Evolutionary conservation across 1,140 invertebrate genomes (phyloP).

Genomic region (Macrobrachium nipponense): DNA sequence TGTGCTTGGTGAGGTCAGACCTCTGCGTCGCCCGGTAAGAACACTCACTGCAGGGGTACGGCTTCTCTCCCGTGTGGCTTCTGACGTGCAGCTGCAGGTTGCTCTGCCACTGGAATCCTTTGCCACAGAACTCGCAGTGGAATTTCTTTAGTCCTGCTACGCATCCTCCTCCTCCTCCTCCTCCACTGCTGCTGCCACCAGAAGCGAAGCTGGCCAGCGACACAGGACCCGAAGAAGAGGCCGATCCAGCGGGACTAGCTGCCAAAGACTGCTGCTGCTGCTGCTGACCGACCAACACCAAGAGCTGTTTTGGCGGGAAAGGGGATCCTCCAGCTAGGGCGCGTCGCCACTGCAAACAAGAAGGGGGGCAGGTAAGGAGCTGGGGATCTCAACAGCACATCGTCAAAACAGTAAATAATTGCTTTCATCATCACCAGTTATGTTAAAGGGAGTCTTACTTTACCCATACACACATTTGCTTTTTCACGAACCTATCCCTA

Average conservation of each 20-base stretch:
- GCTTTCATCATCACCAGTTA: background rate
- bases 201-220: background rate
- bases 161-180: too few relatives aligned
- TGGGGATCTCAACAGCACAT: background rate
- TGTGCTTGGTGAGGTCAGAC: conserved; percentile 51
- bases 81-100: conserved; percentile 46
- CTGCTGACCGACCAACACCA: conserved; percentile 2
- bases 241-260: background rate
- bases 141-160: background rate
- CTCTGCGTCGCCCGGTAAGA: conserved; percentile 43
- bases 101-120: conserved; percentile 53
- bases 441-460: too few relatives aligned
- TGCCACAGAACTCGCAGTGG: conserved; percentile 52
- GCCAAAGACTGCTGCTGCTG: background rate
- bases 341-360: conserved; percentile 54
- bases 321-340: background rate
- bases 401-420: background rate
- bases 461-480: too few relatives aligned
- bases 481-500: too few relatives aligned
- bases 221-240: conserved; percentile 1
- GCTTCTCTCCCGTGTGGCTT: conserved; percentile 54
- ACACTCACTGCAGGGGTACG: conserved; percentile 44
- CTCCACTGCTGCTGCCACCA: background rate
- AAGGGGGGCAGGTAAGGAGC: conserved; percentile 6
- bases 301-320: background rate